A percentile compares a stretch with the other conserved stretches of the same genome.
Evolutionary conservation across 2,888 invertebrate genomes (phyloP).

Genomic region (Macrophya annulata): DNA sequence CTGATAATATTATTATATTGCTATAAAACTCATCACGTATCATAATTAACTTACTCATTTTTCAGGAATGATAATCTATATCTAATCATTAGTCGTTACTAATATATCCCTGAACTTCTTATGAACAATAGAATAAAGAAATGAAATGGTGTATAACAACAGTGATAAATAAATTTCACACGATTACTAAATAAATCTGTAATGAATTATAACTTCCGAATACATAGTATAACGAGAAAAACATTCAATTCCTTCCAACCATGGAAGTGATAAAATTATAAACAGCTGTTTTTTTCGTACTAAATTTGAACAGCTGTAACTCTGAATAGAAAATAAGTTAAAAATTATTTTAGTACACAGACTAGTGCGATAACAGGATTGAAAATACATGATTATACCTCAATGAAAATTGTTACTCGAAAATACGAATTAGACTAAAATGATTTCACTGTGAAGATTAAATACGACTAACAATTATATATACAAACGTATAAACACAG

Average conservation of each 20-base stretch:
- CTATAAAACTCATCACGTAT: not conserved
- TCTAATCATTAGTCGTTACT: not conserved
- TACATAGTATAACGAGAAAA: not conserved
- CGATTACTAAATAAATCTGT: not conserved
- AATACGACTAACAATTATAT: conserved; percentile 51
- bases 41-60: conserved; percentile 3
- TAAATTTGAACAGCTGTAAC: not conserved
- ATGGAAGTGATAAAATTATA: conserved; percentile 5
- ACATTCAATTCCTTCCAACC: conserved; percentile 24
- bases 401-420: not conserved
- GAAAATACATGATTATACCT: conserved; percentile 23
- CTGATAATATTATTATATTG: not conserved
- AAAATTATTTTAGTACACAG: not conserved
- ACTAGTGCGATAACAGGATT: not conserved
- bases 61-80: conserved; percentile 13
- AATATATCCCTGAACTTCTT: not conserved
- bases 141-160: not conserved
- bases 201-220: not conserved
- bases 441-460: conserved; percentile 16
- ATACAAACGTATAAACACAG: conserved; percentile 65
- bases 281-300: not conserved
- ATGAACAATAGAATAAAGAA: not conserved
- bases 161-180: not conserved
- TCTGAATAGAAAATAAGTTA: not conserved
- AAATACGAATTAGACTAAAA: not conserved